phyloP scores from a whole-genome alignment of 2,888 invertebrate species.

The Leptinotarsa juncta region DNA sequence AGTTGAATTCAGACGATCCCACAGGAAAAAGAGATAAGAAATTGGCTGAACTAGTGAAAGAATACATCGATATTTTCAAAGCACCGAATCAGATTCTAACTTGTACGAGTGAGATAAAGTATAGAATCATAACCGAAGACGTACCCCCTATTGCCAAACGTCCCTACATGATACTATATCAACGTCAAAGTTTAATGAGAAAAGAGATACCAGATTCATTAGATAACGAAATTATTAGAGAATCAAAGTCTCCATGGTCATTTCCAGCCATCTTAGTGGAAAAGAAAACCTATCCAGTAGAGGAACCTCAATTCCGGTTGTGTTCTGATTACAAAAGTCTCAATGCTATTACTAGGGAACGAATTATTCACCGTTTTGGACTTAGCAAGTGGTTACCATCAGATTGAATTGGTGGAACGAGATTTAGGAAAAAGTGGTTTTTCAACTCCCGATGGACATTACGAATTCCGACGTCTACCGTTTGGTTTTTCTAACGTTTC shows the following conservation, averaged over 20 bases:
- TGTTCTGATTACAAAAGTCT: constrained; percentile 42
- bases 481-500: constrained; percentile 15
- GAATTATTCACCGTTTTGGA: constrained; percentile 50
- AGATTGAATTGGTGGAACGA: constrained; percentile 45
- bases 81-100: too few relatives aligned
- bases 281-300: constrained; percentile 46
- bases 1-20: too few relatives aligned
- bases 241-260: constrained; percentile 21
- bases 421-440: constrained; percentile 44
- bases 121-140: too few relatives aligned
- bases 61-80: too few relatives aligned
- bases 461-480: constrained; percentile 10
- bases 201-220: not conserved
- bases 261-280: constrained; percentile 55
- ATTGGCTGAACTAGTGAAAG: too few relatives aligned
- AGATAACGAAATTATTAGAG: not conserved
- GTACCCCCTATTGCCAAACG: constrained; percentile 17
- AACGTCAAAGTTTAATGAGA: not conserved
- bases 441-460: constrained; percentile 24
- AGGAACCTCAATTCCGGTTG: constrained; percentile 34
- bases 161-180: constrained; percentile 21
- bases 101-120: too few relatives aligned
- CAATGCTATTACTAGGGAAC: constrained; percentile 38
- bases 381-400: constrained; percentile 51
- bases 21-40: too few relatives aligned